A percentile compares a stretch with the other conserved stretches of the same genome.
Conservation (phyloP, 1,140 invertebrate genomes). For the Reticulitermes speratus region DNA sequence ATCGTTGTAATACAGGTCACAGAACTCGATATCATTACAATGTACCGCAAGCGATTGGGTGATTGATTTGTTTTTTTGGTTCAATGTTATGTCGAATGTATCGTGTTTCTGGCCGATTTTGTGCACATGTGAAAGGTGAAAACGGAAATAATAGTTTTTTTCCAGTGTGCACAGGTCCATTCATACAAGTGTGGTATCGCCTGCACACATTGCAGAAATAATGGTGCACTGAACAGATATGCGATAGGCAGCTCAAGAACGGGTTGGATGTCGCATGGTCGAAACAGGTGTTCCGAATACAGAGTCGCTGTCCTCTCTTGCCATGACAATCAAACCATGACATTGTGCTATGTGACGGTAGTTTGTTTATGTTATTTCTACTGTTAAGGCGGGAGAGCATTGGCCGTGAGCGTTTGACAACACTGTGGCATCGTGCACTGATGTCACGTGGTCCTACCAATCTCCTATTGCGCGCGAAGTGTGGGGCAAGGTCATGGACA, state of each 20-base stretch:
- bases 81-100: neutral
- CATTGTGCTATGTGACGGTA: slow-evolving; percentile 15
- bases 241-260: neutral
- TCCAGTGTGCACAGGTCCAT: neutral
- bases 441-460: slow-evolving; percentile 22
- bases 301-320: neutral
- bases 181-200: neutral
- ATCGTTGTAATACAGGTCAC: neutral
- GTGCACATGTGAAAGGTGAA: neutral
- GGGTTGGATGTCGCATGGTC: neutral
- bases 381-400: slow-evolving; percentile 13
- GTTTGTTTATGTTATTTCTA: neutral
- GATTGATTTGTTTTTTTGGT: neutral
- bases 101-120: neutral
- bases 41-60: neutral
- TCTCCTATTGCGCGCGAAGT: neutral
- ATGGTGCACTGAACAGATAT: neutral
- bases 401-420: slow-evolving; percentile 26
- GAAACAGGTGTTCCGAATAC: neutral
- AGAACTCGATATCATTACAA: neutral
- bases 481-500: slow-evolving; percentile 25
- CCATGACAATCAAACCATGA: neutral
- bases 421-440: slow-evolving; percentile 23
- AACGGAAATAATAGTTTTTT: neutral
- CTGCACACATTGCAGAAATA: neutral